Evolutionary conservation across 2,113 vertebrate genomes (phyloP).

Genomic region (Thunnus maccoyii): DNA sequence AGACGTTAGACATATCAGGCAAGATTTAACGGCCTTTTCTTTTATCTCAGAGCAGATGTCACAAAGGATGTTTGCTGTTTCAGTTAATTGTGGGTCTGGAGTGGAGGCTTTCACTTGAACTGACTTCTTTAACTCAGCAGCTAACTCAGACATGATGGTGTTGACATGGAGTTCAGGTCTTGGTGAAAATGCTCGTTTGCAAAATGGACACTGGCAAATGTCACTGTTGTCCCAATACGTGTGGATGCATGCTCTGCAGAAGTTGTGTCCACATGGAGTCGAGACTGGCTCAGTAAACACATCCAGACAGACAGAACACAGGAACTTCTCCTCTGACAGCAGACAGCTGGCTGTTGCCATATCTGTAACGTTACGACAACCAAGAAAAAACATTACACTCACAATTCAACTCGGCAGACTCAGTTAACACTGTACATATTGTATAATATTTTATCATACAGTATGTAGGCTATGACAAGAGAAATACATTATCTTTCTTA

Average conservation of each 20-base stretch:
- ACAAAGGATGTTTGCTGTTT: conserved; percentile 15
- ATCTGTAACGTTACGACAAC: conserved; percentile 17
- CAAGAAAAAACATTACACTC: not conserved
- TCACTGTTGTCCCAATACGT: conserved; percentile 38
- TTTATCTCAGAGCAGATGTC: conserved; percentile 88
- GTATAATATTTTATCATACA: too few species aligned
- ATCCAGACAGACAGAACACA: conserved; percentile 57
- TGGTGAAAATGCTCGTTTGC: conserved; percentile 13
- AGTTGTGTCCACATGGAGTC: conserved; percentile 62
- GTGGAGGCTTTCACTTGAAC: conserved; percentile 7
- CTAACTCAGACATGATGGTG: conserved; percentile 26
- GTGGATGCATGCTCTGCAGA: conserved; percentile 47
- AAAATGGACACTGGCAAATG: conserved; percentile 46
- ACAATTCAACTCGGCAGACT: not conserved
- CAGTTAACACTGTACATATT: not conserved
- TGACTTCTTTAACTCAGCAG: conserved; percentile 2
- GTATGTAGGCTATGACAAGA: too few species aligned
- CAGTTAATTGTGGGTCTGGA: not conserved
- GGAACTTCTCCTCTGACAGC: conserved; percentile 44
- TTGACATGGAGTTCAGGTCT: conserved; percentile 52
- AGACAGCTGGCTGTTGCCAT: conserved; percentile 44
- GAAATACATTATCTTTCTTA: not conserved
- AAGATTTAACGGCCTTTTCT: conserved; percentile 78
- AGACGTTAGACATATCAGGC: conserved; percentile 40
- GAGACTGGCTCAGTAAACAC: conserved; percentile 58